Evolutionary conservation across 1,140 invertebrate species (phyloP).

Genomic region (Streblospio benedicti): DNA sequence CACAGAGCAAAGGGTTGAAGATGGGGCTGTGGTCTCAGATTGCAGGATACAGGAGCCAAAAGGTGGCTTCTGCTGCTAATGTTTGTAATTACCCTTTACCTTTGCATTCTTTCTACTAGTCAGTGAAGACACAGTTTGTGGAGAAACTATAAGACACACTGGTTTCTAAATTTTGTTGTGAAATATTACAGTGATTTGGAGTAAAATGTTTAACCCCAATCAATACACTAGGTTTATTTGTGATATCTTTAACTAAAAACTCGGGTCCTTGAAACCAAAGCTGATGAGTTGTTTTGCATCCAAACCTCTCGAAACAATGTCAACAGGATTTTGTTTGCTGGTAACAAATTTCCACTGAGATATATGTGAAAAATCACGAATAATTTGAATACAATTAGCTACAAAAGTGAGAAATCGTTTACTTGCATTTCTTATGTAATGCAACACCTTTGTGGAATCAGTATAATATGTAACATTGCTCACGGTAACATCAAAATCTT

Average conservation of each 20-base stretch:
- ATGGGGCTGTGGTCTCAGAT: too few relatives aligned
- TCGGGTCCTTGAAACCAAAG: neutral
- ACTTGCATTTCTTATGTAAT: neutral
- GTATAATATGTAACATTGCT: neutral
- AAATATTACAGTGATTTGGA: too few relatives aligned
- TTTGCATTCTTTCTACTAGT: too few relatives aligned
- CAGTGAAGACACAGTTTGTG: too few relatives aligned
- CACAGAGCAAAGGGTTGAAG: too few relatives aligned
- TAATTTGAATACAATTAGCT: conserved; percentile 5
- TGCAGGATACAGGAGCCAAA: too few relatives aligned
- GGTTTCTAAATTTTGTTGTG: too few relatives aligned
- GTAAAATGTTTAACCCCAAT: too few relatives aligned
- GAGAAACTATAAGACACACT: too few relatives aligned
- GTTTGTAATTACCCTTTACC: too few relatives aligned
- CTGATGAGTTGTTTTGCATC: neutral
- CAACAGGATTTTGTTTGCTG: neutral
- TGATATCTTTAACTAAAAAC: neutral
- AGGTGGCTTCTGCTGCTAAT: too few relatives aligned
- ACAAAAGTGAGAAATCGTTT: conserved; percentile 9
- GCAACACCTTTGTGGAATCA: neutral
- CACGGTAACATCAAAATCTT: neutral
- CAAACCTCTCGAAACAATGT: neutral
- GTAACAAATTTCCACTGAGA: conserved; percentile 2
- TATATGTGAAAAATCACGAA: neutral
- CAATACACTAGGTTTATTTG: too few relatives aligned